Base-by-base conservation (phyloP, 2,113 vertebrate genomes). In the Chloroceryle aenea region DNA sequence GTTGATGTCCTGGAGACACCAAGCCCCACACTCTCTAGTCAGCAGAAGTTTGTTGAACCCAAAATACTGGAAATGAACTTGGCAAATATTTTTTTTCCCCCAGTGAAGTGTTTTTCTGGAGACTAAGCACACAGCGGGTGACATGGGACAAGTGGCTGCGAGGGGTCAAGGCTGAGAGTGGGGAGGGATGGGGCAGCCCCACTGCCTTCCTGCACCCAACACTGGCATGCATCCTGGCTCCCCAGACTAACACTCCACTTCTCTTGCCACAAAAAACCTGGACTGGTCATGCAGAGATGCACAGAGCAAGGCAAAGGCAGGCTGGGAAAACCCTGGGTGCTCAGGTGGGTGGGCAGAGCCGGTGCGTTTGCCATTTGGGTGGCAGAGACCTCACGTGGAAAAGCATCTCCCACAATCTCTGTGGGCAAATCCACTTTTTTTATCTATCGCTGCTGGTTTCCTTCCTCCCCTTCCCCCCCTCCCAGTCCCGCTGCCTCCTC, bases 11-110 rank as follows among this genome's bases (percentile, higher is more conserved):
- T 62, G 4, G 1, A 58, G 76, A 40, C 26, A 29, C 10, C 78
- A 74, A 71, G 87, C 55, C 61, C 47, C 0, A 0, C 38, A 0
- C 34, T 7, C 34, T 7, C 4, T 1, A 9, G 16, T 47, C 75
- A 47, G 22, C 59, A 75, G 47, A 47, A 87, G 83, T 86, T 86
- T 68, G 40, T 62, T 92, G 76, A 92, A 80, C 72, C 27, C 66
- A 52, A 32, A 76, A 36, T 13, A 16, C 2, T 88, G 66, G 52
- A 56, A 63, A 68, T n/a, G 2, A 64, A 32, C 29, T 61, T 19
- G 52, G 26, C 22, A 18, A 63, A 32, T 52, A 2, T 29, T 71
- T 59, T 71, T 22, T 20, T 26, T 7, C 26, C 50, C 23, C 66
- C 55, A 52, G 52, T 6, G 29, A 50, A 68, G 12, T 9, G 26